phyloP scores from a whole-genome alignment of 2,113 vertebrate genomes.

The Pseudorasbora parva region DNA sequence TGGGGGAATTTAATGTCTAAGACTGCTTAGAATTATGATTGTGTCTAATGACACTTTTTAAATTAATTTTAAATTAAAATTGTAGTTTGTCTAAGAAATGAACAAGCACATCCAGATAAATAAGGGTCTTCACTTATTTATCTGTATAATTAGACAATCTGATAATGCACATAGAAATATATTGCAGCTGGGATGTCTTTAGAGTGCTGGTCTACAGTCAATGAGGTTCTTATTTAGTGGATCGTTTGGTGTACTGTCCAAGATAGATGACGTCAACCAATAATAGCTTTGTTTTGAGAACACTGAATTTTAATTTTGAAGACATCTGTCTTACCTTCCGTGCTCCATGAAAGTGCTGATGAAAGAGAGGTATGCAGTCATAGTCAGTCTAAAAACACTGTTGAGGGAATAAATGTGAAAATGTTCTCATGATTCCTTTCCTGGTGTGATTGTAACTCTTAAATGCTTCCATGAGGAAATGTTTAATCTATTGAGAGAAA shows the following conservation, averaged over 20 bases:
- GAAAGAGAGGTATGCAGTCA: not conserved
- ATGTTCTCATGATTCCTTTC: not conserved
- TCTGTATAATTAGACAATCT: conserved; percentile 31
- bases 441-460: no score
- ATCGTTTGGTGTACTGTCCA: conserved; percentile 60
- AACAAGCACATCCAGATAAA: conserved; percentile 29
- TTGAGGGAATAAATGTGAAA: not conserved
- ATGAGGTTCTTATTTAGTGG: conserved; percentile 64
- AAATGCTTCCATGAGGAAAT: not conserved
- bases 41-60: not conserved
- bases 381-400: not conserved
- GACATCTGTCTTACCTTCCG: conserved; percentile 42
- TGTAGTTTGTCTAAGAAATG: conserved; percentile 17
- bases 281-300: conserved; percentile 58
- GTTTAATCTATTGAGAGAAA: not conserved
- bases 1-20: not conserved
- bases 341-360: conserved; percentile 9
- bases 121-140: conserved; percentile 32
- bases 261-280: conserved; percentile 59
- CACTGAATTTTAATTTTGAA: conserved; percentile 55
- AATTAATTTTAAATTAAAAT: conserved; percentile 18
- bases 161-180: conserved; percentile 56
- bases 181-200: conserved; percentile 68
- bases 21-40: conserved; percentile 5
- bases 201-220: conserved; percentile 58